Percentiles rank a stretch among this genome's conserved stretches.
Evolutionary conservation across 2,888 invertebrate genomes (phyloP).

Genomic region (Cantharis lateralis): DNA sequence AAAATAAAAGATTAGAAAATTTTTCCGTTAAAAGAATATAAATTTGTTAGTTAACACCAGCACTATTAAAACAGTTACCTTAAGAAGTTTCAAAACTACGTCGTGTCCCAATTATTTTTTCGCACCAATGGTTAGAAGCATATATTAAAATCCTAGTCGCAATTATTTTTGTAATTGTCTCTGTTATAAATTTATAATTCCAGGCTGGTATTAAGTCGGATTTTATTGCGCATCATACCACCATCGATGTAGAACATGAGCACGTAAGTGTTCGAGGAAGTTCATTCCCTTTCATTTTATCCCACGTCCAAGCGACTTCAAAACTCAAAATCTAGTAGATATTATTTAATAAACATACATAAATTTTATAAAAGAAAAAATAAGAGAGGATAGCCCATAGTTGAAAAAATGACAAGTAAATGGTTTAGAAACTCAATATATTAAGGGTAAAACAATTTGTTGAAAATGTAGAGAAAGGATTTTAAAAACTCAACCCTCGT

Average conservation of each 20-base stretch:
- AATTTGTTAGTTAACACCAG: conserved; percentile 23
- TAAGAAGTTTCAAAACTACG: conserved; percentile 55
- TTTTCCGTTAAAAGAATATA: conserved; percentile 25
- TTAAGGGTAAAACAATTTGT: not conserved
- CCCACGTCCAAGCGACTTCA: not conserved
- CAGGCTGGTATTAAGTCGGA: conserved; percentile 17
- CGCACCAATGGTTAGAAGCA: conserved; percentile 56
- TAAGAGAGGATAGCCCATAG: not conserved
- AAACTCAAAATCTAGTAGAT: no score
- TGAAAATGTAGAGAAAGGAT: not conserved
- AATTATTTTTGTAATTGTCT: conserved; percentile 50
- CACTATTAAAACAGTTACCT: conserved; percentile 27
- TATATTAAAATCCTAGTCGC: conserved; percentile 52
- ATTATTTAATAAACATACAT: not conserved
- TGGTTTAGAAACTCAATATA: not conserved
- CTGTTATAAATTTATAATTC: conserved; percentile 20
- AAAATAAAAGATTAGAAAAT: not conserved
- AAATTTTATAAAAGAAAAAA: not conserved
- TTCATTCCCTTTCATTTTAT: not conserved
- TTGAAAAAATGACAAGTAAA: not conserved
- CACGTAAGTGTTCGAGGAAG: not conserved
- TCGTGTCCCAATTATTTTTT: conserved; percentile 57
- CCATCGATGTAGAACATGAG: not conserved
- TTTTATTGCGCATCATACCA: not conserved
- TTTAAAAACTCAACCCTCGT: conserved; percentile 14